Base-by-base conservation (phyloP, 1,140 invertebrate species). In the Drosophila teissieri region DNA sequence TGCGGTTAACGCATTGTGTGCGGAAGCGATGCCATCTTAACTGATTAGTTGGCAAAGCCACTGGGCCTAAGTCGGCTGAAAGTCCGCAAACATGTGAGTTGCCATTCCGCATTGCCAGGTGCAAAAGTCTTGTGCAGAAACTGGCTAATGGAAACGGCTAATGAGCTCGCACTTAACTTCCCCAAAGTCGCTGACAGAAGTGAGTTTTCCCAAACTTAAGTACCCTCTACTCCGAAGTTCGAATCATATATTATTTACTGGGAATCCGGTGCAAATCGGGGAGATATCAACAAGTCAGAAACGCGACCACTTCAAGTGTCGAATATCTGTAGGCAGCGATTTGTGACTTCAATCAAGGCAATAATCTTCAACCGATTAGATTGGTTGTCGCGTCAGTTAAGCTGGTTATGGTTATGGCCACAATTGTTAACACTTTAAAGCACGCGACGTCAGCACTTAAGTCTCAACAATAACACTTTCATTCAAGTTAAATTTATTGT, bases 11-110 rank as follows among this genome's bases (percentile, higher is more conserved):
- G 17, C 34, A 42, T 14, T 65, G 15, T 62, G 37, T 49, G 12
- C 24, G 45, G 40, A 17, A 37, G 48, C 37, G 56, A 78, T 58
- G 54, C 36, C 56, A 64, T 74, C 57, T 65, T 24, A 60, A 67
- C 79, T 81, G 79, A 81, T 81, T 81, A 81, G 61, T 40, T 34
- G 36, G 24, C 57, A 34, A 34, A 57, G 58, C 54, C 77, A 69
- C 52, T 34, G 48, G 36, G 48, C 45, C 36, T 62, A 79, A 80
- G 69, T 57, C 73, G 52, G 52, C 57, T 73, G 54, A 74, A 73
- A 68, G 58, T 80, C 69, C 76, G 56, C 61, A 78, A 78, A 60
- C 54, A 74, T 44, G 68, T 74, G 60, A 61, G 36, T 27, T 31
- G 7, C 27, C 22, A n/a, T 48, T 7, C n/a, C 12, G 14, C 45